These are phyloP conservation scores for human DNA, from an alignment of 2,113 vertebrate genomes.

Conservation along the genomic window DNA sequence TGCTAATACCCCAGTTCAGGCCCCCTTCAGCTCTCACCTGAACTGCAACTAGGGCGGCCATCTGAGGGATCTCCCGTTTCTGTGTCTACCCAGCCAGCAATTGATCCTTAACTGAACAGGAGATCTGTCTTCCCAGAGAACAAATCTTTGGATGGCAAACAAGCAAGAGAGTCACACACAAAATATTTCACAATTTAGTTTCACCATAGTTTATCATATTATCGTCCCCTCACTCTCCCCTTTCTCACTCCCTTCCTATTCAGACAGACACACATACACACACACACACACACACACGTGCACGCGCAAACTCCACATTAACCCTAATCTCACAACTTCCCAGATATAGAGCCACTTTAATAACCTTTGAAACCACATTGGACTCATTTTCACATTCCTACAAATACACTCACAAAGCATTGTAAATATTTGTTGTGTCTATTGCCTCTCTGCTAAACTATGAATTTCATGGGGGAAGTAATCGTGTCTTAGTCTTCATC, in stretches of 20 bases:
- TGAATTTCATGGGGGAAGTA: background rate
- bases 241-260: background rate
- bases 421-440: background rate
- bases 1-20: background rate
- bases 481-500: background rate
- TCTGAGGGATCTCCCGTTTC: background rate
- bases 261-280: background rate
- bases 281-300: background rate
- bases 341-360: background rate
- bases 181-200: background rate
- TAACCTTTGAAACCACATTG: background rate
- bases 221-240: background rate
- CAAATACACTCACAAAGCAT: background rate
- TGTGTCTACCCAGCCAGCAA: background rate
- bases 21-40: background rate
- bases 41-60: background rate
- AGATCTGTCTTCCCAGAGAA: background rate
- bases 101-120: background rate
- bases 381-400: background rate
- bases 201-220: background rate
- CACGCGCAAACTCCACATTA: background rate
- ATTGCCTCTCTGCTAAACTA: background rate
- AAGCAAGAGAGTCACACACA: background rate
- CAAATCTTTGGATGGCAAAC: background rate
- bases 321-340: background rate